Conservation (phyloP, 2,797 vertebrate genomes). For the Gephyroberyx darwinii region DNA sequence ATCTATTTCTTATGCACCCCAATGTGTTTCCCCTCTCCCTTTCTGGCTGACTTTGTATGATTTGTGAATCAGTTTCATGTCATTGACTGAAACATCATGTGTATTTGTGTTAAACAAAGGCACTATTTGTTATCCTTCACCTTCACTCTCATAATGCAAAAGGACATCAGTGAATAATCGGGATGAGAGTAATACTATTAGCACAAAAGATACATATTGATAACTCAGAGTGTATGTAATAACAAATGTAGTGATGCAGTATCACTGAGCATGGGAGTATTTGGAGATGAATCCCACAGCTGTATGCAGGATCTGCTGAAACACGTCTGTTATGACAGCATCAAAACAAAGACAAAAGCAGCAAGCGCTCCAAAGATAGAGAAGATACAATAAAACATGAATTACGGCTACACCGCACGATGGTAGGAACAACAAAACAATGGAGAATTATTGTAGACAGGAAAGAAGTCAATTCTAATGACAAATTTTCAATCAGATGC, state of each 20-base stretch:
- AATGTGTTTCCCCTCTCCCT: background rate
- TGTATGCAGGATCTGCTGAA: background rate
- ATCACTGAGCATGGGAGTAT: background rate
- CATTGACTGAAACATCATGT: background rate
- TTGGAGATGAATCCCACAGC: background rate
- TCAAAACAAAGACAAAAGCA: background rate
- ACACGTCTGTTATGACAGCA: background rate
- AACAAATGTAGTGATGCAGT: background rate
- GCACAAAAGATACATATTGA: background rate
- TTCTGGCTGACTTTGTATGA: background rate
- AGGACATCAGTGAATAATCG: constrained; percentile 13
- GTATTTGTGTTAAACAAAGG: constrained; percentile 17
- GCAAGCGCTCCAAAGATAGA: too few relatives aligned
- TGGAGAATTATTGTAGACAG: background rate
- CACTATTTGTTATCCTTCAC: background rate
- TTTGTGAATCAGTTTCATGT: constrained; percentile 4
- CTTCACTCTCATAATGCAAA: background rate
- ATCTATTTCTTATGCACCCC: background rate
- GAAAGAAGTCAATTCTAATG: constrained; percentile 5
- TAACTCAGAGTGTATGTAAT: constrained; percentile 1
- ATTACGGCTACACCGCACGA: constrained; percentile 13
- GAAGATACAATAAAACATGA: constrained; percentile 5
- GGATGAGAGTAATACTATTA: background rate
- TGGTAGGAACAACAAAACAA: constrained; percentile 5
- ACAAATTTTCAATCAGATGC: constrained; percentile 26